phyloP scores from a whole-genome alignment of 2,113 vertebrate genomes.

The Gnathonemus echidnorhynchus region DNA sequence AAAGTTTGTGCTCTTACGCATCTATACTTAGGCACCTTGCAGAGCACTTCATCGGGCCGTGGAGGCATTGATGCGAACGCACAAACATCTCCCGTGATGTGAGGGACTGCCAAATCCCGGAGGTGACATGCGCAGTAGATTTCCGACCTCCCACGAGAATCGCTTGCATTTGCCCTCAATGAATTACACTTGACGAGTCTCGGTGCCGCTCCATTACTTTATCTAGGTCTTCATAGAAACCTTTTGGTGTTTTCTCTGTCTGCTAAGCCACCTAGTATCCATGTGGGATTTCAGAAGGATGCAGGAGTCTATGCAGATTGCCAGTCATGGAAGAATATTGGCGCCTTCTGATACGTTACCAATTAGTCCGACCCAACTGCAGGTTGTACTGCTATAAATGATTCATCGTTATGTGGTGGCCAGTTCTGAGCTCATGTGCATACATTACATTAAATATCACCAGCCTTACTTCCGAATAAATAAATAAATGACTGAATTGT shows the following conservation, averaged over 20 bases:
- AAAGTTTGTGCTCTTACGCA: not conserved
- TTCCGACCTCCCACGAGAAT: not conserved
- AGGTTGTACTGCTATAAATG: not conserved
- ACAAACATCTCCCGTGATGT: not conserved
- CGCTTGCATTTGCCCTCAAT: not conserved
- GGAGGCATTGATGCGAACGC: not conserved
- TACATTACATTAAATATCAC: not conserved
- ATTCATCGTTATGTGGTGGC: not conserved
- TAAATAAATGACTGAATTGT: not conserved
- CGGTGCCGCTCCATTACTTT: not conserved
- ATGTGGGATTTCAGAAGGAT: not conserved
- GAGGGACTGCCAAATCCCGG: not conserved
- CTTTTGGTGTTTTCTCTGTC: not conserved
- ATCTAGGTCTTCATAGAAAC: not conserved
- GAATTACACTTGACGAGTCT: not conserved
- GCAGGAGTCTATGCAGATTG: not conserved
- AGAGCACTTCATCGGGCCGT: not conserved
- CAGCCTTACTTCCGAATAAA: not conserved
- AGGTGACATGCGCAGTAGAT: not conserved
- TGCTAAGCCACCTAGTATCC: not conserved
- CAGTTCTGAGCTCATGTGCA: not conserved
- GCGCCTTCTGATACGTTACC: not conserved
- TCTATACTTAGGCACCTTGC: not conserved
- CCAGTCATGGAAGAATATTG: not conserved
- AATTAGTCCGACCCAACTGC: not conserved